phyloP scores from a whole-genome alignment of 2,797 vertebrate genomes.

The Hyperoplus immaculatus region DNA sequence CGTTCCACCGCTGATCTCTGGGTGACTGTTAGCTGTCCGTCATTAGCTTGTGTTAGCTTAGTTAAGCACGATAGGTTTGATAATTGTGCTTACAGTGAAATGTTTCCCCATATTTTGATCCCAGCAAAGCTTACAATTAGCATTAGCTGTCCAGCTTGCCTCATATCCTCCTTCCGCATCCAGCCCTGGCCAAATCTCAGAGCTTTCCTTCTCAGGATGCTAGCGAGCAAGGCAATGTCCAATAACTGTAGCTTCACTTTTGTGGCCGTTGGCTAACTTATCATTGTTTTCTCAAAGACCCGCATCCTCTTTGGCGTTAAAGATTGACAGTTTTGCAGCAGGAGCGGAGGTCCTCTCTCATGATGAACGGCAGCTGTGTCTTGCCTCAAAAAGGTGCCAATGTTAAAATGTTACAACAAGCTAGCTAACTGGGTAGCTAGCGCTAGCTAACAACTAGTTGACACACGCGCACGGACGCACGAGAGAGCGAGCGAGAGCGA shows the following conservation, averaged over 20 bases:
- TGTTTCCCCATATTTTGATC: slow-evolving; percentile 55
- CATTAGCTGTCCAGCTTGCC: slow-evolving; percentile 74
- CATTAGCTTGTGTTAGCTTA: slow-evolving; percentile 35
- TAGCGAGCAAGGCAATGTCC: slow-evolving; percentile 54
- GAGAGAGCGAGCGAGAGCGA: slow-evolving; percentile 27
- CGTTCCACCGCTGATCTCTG: slow-evolving; percentile 22
- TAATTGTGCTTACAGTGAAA: slow-evolving; percentile 54
- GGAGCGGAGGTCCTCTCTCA: slow-evolving; percentile 45
- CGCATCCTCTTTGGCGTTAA: slow-evolving; percentile 60
- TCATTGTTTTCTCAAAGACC: slow-evolving; percentile 56
- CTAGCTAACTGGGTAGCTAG: slow-evolving; percentile 72
- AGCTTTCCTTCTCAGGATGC: slow-evolving; percentile 73
- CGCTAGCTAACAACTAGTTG: slow-evolving; percentile 78
- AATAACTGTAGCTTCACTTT: slow-evolving; percentile 66
- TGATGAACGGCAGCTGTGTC: slow-evolving; percentile 39
- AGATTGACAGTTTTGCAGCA: slow-evolving; percentile 25
- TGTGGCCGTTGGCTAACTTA: slow-evolving; percentile 63
- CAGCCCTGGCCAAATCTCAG: slow-evolving; percentile 74
- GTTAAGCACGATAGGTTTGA: slow-evolving; percentile 23
- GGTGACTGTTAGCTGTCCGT: slow-evolving; percentile 21
- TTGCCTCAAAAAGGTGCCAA: slow-evolving; percentile 45
- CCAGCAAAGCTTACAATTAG: slow-evolving; percentile 70
- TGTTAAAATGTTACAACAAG: slow-evolving; percentile 63
- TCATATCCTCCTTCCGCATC: slow-evolving; percentile 82
- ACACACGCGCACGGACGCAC: slow-evolving; percentile 59